A percentile compares a stretch with the other conserved stretches of the same genome.
Evolutionary conservation across 1,140 invertebrate genomes (phyloP).

Genomic region (Pissodes strobi): DNA sequence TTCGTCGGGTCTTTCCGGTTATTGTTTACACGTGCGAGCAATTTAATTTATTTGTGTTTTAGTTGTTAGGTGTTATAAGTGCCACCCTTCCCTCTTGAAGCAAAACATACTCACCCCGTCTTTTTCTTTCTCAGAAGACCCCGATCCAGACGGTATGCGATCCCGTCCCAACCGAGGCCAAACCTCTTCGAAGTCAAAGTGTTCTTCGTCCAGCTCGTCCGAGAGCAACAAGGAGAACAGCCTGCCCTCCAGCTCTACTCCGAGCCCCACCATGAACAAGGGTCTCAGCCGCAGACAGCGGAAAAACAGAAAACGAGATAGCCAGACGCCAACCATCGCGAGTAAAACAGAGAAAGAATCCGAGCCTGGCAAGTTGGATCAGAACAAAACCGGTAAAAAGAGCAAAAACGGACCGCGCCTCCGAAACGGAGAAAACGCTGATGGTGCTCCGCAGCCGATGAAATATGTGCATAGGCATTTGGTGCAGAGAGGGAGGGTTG

Average conservation of each 20-base stretch:
- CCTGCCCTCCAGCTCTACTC: slow-evolving; percentile 21
- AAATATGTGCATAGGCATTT: background rate
- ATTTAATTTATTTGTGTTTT: no score
- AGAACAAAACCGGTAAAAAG: background rate
- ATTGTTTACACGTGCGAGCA: no score
- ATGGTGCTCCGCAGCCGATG: background rate
- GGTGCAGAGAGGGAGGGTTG: no score
- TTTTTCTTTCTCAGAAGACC: slow-evolving; percentile 54
- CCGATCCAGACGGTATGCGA: slow-evolving; percentile 51
- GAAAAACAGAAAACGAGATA: slow-evolving; percentile 42
- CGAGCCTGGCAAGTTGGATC: background rate
- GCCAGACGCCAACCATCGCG: background rate
- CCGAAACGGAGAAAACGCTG: background rate
- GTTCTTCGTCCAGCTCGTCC: slow-evolving; percentile 37
- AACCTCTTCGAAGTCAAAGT: background rate
- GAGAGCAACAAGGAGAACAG: slow-evolving; percentile 53
- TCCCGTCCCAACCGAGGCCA: background rate
- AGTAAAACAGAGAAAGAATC: slow-evolving; percentile 1
- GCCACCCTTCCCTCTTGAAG: background rate
- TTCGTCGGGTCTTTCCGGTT: no score
- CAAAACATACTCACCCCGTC: no score
- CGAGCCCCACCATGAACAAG: slow-evolving; percentile 37
- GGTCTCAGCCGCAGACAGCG: slow-evolving; percentile 44
- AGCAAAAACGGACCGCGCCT: background rate
- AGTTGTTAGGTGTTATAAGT: no score